Conservation (phyloP, 2,888 invertebrate species). For the Diarsia dahlii region DNA sequence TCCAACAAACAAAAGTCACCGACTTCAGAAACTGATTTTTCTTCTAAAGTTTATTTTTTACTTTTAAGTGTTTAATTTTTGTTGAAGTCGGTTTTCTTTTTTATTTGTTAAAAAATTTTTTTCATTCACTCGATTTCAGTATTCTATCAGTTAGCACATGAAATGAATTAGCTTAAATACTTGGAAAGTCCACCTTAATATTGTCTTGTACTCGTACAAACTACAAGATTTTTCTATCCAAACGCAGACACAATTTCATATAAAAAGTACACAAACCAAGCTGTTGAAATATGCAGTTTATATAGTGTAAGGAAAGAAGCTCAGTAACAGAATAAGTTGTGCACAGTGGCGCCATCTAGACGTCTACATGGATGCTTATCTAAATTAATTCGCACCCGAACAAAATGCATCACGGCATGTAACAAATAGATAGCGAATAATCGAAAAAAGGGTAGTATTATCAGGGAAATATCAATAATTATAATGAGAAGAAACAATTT, state of each 20-base stretch:
- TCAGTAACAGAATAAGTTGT: slow-evolving; percentile 53
- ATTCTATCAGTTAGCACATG: too few species aligned
- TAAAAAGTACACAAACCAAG: slow-evolving; percentile 16
- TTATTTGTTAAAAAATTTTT: too few species aligned
- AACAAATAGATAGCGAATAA: slow-evolving; percentile 36
- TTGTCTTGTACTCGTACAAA: not conserved
- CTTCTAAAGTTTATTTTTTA: too few species aligned
- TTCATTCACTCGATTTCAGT: too few species aligned
- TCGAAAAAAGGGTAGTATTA: too few species aligned
- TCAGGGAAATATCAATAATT: not conserved
- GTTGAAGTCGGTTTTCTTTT: too few species aligned
- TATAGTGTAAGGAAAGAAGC: slow-evolving; percentile 40
- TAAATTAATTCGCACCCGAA: slow-evolving; percentile 75
- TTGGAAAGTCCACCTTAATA: too few species aligned
- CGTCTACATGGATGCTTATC: slow-evolving; percentile 80
- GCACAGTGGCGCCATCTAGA: slow-evolving; percentile 77
- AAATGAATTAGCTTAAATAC: too few species aligned
- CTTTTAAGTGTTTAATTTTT: too few species aligned
- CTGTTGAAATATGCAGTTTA: slow-evolving; percentile 43
- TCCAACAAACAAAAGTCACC: too few species aligned
- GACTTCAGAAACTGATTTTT: too few species aligned
- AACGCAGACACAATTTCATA: not conserved
- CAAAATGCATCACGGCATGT: slow-evolving; percentile 68
- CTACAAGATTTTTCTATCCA: not conserved
- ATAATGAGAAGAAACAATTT: not conserved